These are phyloP conservation scores for Colletes collaris DNA, from an alignment of 2,888 invertebrate genomes.

Conservation along the genomic window DNA sequence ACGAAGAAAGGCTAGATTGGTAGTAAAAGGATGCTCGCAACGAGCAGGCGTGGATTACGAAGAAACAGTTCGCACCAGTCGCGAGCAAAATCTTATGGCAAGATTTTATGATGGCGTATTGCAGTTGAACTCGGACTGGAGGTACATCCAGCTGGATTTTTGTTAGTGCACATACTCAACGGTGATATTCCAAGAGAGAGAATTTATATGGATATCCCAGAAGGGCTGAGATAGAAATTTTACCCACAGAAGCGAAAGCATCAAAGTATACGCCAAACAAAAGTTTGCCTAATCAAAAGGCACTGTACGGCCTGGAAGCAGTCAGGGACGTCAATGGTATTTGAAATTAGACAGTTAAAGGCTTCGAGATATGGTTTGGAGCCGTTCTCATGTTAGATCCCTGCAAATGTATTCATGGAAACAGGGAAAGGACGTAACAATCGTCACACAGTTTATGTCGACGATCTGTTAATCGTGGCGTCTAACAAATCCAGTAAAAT, in stretches of 20 bases:
- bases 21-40: slow-evolving; percentile 8
- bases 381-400: slow-evolving; percentile 3
- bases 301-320: slow-evolving; percentile 21
- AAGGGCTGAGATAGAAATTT: neutral
- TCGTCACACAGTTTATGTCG: slow-evolving; percentile 16
- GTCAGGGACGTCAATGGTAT: slow-evolving; percentile 15
- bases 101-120: neutral
- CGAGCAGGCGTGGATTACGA: neutral
- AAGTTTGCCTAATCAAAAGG: slow-evolving; percentile 22
- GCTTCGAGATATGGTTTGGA: slow-evolving; percentile 4
- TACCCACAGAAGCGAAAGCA: neutral
- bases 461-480: slow-evolving; percentile 7
- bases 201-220: slow-evolving; percentile 20
- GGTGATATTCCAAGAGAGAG: slow-evolving; percentile 12
- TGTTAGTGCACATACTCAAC: slow-evolving; percentile 7
- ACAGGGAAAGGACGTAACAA: neutral
- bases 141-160: slow-evolving; percentile 24
- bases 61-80: slow-evolving; percentile 25
- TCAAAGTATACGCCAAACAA: neutral
- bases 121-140: neutral
- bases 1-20: slow-evolving; percentile 14
- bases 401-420: slow-evolving; percentile 1
- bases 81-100: neutral
- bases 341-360: slow-evolving; percentile 1
- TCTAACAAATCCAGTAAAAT: neutral